Conservation (phyloP, 2,113 vertebrate genomes). For the Phrynocephalus versicolor region DNA sequence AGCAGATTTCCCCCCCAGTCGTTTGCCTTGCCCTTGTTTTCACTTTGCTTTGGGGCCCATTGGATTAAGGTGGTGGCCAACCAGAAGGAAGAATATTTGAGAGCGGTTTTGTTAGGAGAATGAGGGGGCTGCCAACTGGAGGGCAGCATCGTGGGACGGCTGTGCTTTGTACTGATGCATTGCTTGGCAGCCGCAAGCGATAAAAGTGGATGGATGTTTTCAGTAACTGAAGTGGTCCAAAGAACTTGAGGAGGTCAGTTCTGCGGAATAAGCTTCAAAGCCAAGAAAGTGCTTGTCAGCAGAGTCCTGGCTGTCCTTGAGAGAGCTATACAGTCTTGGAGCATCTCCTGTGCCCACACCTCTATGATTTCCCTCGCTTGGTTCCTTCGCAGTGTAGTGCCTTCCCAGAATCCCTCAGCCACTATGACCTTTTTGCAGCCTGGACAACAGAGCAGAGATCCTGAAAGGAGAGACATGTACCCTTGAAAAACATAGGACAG, state of each 20-base stretch:
- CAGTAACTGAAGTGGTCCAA: slow-evolving; percentile 45
- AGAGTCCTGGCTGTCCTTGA: slow-evolving; percentile 55
- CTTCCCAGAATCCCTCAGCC: too few relatives aligned
- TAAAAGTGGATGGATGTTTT: slow-evolving; percentile 42
- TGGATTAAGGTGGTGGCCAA: slow-evolving; percentile 38
- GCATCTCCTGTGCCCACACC: slow-evolving; percentile 30
- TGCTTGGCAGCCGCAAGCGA: slow-evolving; percentile 59
- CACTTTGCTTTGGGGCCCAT: slow-evolving; percentile 19
- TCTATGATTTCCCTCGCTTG: background rate
- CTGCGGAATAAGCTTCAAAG: slow-evolving; percentile 25
- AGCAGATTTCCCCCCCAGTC: slow-evolving; percentile 30
- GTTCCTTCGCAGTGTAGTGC: background rate
- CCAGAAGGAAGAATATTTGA: slow-evolving; percentile 29
- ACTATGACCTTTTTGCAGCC: too few relatives aligned
- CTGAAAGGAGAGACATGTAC: background rate
- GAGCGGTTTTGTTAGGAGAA: slow-evolving; percentile 40
- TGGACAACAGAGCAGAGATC: too few relatives aligned
- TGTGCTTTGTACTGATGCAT: slow-evolving; percentile 50
- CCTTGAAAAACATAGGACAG: background rate
- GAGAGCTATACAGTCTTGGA: slow-evolving; percentile 37
- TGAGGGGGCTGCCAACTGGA: slow-evolving; percentile 55
- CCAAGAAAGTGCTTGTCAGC: slow-evolving; percentile 48
- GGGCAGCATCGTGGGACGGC: slow-evolving; percentile 34
- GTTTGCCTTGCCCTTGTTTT: slow-evolving; percentile 40
- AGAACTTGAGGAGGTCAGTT: slow-evolving; percentile 54